A percentile compares a stretch with the other conserved stretches of the same genome.
These are phyloP conservation scores for Drosophila algonquin DNA, from an alignment of 2,888 invertebrate species.

Conservation along the genomic window DNA sequence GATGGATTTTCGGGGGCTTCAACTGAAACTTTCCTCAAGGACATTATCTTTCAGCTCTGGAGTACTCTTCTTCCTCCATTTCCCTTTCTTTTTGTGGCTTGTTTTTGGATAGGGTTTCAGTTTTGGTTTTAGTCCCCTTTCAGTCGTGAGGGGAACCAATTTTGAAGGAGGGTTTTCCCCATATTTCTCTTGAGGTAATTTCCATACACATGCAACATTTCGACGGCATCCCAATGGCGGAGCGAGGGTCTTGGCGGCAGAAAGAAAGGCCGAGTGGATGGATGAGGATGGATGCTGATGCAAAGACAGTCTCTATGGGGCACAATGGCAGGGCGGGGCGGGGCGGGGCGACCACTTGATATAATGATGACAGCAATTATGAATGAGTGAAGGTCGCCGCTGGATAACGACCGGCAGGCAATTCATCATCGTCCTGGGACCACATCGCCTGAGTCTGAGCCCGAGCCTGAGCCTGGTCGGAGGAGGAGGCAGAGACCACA, in stretches of 20 bases:
- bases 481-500: constrained; percentile 7
- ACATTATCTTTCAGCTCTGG: no score
- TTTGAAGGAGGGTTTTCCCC: background rate
- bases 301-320: background rate
- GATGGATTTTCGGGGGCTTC: background rate
- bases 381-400: constrained; percentile 72
- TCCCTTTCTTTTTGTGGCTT: background rate
- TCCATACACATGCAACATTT: background rate
- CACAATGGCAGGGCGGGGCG: background rate
- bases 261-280: constrained; percentile 6
- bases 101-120: background rate
- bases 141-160: no score
- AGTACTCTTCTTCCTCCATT: background rate
- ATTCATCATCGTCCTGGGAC: constrained; percentile 69
- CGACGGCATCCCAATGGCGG: background rate
- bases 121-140: no score
- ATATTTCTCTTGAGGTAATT: background rate
- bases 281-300: constrained; percentile 21
- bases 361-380: constrained; percentile 80
- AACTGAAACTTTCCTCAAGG: background rate
- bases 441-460: constrained; percentile 3
- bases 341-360: constrained; percentile 54
- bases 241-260: no score
- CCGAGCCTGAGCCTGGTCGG: constrained; percentile 2
- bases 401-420: constrained; percentile 63